These are phyloP conservation scores for Drosophila cracens DNA, from an alignment of 2,888 invertebrate species.

Conservation along the genomic window DNA sequence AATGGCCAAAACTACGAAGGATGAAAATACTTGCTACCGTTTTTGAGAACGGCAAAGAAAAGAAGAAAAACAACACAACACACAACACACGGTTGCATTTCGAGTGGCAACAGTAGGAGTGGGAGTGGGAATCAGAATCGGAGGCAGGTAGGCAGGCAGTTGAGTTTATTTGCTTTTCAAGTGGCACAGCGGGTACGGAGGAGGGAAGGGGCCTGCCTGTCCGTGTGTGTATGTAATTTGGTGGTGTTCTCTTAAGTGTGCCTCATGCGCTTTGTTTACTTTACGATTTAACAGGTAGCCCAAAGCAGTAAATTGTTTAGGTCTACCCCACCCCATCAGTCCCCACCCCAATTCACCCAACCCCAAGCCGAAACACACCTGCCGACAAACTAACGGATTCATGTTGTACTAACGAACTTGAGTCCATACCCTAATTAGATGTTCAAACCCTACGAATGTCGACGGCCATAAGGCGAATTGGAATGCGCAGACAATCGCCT, in stretches of 20 bases:
- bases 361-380: not conserved
- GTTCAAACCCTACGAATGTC: slow-evolving; percentile 32
- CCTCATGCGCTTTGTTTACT: slow-evolving; percentile 65
- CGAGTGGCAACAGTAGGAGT: slow-evolving; percentile 9
- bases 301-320: slow-evolving; percentile 46
- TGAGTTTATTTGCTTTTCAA: slow-evolving; percentile 57
- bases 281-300: slow-evolving; percentile 75
- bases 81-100: slow-evolving; percentile 28
- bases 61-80: slow-evolving; percentile 13
- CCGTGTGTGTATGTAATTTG: slow-evolving; percentile 52
- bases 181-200: slow-evolving; percentile 21
- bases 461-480: slow-evolving; percentile 5
- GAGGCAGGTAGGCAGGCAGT: slow-evolving; percentile 45
- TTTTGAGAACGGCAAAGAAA: slow-evolving; percentile 12
- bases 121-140: not conserved
- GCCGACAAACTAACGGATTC: slow-evolving; percentile 35
- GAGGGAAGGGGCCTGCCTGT: not conserved
- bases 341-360: slow-evolving; percentile 1
- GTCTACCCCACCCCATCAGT: not conserved
- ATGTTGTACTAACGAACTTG: slow-evolving; percentile 38
- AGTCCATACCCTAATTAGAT: slow-evolving; percentile 52
- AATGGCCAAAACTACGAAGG: slow-evolving; percentile 32
- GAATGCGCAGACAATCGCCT: slow-evolving; percentile 28
- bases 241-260: slow-evolving; percentile 61
- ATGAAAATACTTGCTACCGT: slow-evolving; percentile 34